Base-by-base conservation (phyloP, 2,888 invertebrate species). In the Allolobophora icterica region DNA sequence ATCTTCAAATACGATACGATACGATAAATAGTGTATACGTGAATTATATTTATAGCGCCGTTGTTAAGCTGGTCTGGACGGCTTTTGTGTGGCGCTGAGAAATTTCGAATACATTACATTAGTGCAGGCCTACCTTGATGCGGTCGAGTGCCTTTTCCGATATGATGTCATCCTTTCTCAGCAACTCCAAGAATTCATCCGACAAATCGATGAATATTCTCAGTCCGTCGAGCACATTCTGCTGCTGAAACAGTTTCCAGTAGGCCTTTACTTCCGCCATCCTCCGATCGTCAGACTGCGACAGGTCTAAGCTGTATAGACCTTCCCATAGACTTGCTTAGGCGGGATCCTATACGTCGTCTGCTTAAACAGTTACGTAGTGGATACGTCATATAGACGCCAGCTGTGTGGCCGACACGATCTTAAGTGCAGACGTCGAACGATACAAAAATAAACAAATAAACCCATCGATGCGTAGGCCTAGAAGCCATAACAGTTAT, bases 221-320 rank as follows among this genome's bases (percentile, higher is more conserved):
- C 40, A 89, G 52, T 34, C 42, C 52, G 30, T 89, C 89, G 45
- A 89, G 40, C 8, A 89, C 42, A 38, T 42, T 45, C 89, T 52
- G 42, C 89, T 89, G 89, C n/a, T 45, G 89, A 30, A 89, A 89
- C 21, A 89, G 52, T 35, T 40, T 89, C 89, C 52, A 45, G 89
- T 45, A 89, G 33, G 89, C 89, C 52, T 89, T 89, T 24, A 45
- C 89, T 52, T 89, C 89, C 45, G 42, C 89, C 89, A 89, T 89
- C 84, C 4, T 34, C 87, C 71, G 71, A 13, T 71, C 30, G 30
- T 71, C n/a, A 71, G 71, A 71, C 71, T 71, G 30, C n/a, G 30
- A 11, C 24, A 30, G 24, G 24, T 30, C n/a, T 11, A 71, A n/a
- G 3, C 11, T n/a, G 30, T 71, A 71, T 52, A 52, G 52, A 11